Percentiles rank a stretch among this genome's conserved stretches.
Evolutionary conservation across 37 sponge, comb jelly and placozoan genomes (phyloP).

Genomic region (Petrosia ficiformis): DNA sequence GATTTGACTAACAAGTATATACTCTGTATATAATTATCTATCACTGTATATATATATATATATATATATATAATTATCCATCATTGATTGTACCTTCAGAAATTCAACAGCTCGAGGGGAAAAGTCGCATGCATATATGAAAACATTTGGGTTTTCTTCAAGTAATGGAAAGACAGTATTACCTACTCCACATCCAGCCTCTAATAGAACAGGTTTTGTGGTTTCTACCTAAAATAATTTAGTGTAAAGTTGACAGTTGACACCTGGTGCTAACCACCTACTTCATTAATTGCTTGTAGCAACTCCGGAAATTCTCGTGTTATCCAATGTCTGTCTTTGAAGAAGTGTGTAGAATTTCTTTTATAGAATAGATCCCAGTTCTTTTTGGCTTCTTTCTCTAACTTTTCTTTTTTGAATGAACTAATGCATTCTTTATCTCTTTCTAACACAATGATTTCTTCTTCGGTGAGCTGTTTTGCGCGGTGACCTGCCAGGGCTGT

Average conservation of each 20-base stretch:
- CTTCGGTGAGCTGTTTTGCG: conserved; percentile 45
- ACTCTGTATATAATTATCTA: too few relatives aligned
- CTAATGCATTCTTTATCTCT: conserved; percentile 55
- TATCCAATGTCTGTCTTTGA: conserved; percentile 97
- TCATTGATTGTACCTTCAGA: conserved; percentile 67
- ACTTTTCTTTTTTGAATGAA: conserved; percentile 73
- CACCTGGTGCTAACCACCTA: not conserved
- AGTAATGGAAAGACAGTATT: conserved; percentile 88
- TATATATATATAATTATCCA: too few relatives aligned
- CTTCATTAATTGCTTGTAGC: conserved; percentile 18
- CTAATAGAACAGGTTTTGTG: conserved; percentile 57
- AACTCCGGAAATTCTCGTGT: conserved; percentile 91
- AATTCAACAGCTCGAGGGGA: conserved; percentile 92
- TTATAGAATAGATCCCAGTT: conserved; percentile 99
- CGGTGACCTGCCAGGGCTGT: conserved; percentile 11
- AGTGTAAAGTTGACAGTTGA: not conserved
- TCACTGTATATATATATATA: too few relatives aligned
- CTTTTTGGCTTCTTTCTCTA: conserved; percentile 87
- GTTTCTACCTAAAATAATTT: not conserved
- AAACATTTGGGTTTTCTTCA: conserved; percentile 73
- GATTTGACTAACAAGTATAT: conserved; percentile 55
- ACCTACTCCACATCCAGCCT: conserved; percentile 98
- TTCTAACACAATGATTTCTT: conserved; percentile 47
- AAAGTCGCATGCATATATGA: conserved; percentile 94
- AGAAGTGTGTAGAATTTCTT: conserved; percentile 90